Conservation (phyloP, 2,113 vertebrate genomes). For the Rana temporaria region DNA sequence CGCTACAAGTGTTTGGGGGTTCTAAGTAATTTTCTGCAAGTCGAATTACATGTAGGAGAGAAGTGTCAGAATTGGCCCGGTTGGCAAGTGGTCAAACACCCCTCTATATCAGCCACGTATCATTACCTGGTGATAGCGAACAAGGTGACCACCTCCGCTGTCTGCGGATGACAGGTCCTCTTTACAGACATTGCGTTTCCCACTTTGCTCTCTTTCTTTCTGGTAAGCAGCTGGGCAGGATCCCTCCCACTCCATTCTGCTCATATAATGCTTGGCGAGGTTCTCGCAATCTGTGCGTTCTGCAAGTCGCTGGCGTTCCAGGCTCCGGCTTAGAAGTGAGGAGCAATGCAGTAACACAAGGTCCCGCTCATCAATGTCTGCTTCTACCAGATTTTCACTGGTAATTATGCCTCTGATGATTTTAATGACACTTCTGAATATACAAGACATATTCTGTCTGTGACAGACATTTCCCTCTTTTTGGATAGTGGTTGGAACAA, state of each 20-base stretch:
- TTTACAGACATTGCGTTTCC: neutral
- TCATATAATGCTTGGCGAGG: neutral
- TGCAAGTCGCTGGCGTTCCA: neutral
- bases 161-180: neutral
- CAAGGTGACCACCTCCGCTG: neutral
- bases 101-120: too few species aligned
- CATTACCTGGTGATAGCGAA: too few species aligned
- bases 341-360: neutral
- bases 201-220: neutral
- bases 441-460: neutral
- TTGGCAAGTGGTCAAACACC: too few species aligned
- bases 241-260: slow-evolving; percentile 5
- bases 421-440: neutral
- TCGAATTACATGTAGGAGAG: too few species aligned
- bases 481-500: too few species aligned
- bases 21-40: too few species aligned
- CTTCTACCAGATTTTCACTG: neutral
- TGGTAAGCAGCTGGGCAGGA: neutral
- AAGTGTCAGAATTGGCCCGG: too few species aligned
- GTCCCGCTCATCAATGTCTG: slow-evolving; percentile 9
- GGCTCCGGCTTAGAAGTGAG: neutral
- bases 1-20: too few species aligned
- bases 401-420: neutral
- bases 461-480: too few species aligned
- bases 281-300: neutral